phyloP scores from a whole-genome alignment of 2,797 vertebrate genomes.

The Brotula barbata region DNA sequence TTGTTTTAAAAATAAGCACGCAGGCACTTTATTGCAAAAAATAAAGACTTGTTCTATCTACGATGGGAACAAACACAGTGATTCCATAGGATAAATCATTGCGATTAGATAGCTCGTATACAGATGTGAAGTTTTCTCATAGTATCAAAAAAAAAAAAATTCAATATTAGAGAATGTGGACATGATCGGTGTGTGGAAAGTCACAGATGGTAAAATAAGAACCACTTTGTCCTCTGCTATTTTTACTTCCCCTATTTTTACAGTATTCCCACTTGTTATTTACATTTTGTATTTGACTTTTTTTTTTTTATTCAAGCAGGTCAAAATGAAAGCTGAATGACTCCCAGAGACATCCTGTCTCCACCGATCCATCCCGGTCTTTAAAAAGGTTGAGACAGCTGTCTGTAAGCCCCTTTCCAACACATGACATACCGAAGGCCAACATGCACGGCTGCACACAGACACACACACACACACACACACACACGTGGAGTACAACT shows the following conservation, averaged over 20 bases:
- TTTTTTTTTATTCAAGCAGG: too few species aligned
- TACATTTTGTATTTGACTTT: too few species aligned
- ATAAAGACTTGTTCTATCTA: too few species aligned
- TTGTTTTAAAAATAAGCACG: too few species aligned
- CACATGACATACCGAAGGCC: conserved; percentile 27
- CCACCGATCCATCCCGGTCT: conserved; percentile 2
- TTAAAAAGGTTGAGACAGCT: conserved; percentile 33
- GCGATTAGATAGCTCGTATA: not conserved
- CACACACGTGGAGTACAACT: too few species aligned
- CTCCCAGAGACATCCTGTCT: not conserved
- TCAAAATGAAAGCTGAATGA: not conserved
- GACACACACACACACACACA: not conserved
- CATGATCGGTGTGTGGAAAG: too few species aligned
- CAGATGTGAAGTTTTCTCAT: not conserved
- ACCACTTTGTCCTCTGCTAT: not conserved
- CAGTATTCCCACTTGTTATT: not conserved
- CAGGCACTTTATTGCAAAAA: too few species aligned
- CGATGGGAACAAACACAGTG: not conserved
- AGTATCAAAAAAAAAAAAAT: too few species aligned
- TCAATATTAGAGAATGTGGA: too few species aligned
- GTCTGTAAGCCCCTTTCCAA: conserved; percentile 29
- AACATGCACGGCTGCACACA: conserved; percentile 5
- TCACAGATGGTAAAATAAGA: too few species aligned
- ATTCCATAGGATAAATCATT: not conserved
- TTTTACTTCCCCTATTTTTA: not conserved